phyloP scores from a whole-genome alignment of 2,113 vertebrate species.

The Taxidea taxus region DNA sequence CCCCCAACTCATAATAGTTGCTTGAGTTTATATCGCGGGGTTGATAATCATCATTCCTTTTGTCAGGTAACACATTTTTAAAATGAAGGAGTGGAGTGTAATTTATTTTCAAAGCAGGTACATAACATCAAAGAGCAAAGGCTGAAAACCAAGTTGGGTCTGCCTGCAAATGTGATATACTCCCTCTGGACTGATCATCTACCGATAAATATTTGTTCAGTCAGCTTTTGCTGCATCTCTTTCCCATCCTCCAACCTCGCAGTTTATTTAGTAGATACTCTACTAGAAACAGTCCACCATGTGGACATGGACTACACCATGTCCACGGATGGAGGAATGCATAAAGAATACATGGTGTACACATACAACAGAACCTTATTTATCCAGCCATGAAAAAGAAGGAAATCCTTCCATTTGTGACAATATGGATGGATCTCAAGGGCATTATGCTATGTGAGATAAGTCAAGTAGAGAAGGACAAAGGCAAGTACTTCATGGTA shows the following conservation, averaged over 20 bases:
- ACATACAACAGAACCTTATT: not conserved
- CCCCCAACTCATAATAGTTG: not conserved
- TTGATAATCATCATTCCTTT: slow-evolving; percentile 8
- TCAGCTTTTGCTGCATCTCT: not conserved
- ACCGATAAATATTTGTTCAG: not conserved
- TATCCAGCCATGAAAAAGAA: not conserved
- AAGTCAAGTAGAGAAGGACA: not conserved
- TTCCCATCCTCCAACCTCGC: not conserved
- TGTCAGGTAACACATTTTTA: not conserved
- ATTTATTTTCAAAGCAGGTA: not conserved
- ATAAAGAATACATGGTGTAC: not conserved
- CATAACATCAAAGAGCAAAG: not conserved
- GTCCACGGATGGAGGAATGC: not conserved
- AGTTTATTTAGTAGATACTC: not conserved
- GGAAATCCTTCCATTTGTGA: not conserved
- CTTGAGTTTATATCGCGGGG: not conserved
- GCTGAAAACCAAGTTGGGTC: not conserved
- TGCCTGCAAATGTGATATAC: not conserved
- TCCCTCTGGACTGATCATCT: not conserved
- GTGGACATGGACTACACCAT: no score
- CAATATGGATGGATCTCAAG: not conserved
- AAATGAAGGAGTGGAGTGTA: not conserved
- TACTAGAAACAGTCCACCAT: no score
- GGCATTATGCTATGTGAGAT: not conserved
- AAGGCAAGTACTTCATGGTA: not conserved